Base-by-base conservation (phyloP, 1,140 invertebrate species). In the Magallana gigas region DNA sequence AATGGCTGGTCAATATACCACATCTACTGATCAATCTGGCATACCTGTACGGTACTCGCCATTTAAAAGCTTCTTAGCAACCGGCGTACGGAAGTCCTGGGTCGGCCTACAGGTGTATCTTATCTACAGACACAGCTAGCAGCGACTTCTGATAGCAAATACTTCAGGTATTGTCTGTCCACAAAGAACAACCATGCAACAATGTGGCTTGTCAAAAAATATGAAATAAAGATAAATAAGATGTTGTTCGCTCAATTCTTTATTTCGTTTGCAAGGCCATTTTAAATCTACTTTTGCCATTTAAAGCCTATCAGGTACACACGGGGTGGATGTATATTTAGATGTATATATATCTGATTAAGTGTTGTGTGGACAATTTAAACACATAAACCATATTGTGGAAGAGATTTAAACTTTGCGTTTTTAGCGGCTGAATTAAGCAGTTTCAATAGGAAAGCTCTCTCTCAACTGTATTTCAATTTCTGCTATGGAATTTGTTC, bases 31-130 rank as follows among this genome's bases (percentile, higher is more conserved):
- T 84, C 23, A 62, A 84, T 62, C 29, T 23, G 36, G 7, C 11
- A 36, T 57, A 18, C 57, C 29, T n/a, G 58, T 48, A 62, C 29
- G 6, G 4, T 29, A 84, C 83, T 59, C 59, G 83, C 59, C 83
- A 62, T 62, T 62, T 36, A 59, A 58, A 83, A 84, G 83, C 83
- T 12, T 84, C 83, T 62, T 84, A 84, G 83, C 83, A 84, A 84
- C 83, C 58, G 57, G 18, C 60, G 83, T 62, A 62, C 59, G 59
- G 83, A 60, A 62, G 83, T 60, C 23, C 59, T 16, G 8, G 16
- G 14, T 23, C 16, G 60, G 11, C 16, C n/a, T n/a, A 62, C 57
- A 84, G 57, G 83, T 57, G 83, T 57, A 58, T 59, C n/a, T 60
- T 59, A 48, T 59, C 57, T 29, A n/a, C 11, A 84, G 18, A 84